phyloP scores from a whole-genome alignment of 2,888 invertebrate genomes.

The Plemyria rubiginata region DNA sequence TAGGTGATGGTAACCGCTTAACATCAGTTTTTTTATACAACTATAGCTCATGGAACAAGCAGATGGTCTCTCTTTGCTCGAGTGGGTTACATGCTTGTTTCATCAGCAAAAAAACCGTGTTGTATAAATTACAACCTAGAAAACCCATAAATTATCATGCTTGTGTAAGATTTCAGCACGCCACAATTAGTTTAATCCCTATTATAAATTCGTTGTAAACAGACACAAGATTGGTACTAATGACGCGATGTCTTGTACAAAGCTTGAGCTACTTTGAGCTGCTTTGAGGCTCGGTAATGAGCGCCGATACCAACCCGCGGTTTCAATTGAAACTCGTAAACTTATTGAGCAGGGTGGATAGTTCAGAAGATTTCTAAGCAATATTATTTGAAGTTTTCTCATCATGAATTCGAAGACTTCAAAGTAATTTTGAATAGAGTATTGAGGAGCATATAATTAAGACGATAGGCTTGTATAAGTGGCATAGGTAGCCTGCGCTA shows the following conservation, averaged over 20 bases:
- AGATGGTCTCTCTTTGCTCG: no score
- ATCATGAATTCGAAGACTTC: slow-evolving; percentile 43
- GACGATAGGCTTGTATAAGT: slow-evolving; percentile 5
- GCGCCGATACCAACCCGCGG: slow-evolving; percentile 46
- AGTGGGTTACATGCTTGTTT: no score
- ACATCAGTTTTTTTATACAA: no score
- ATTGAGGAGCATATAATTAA: slow-evolving; percentile 17
- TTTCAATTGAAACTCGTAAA: slow-evolving; percentile 52
- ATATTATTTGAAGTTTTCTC: slow-evolving; percentile 47
- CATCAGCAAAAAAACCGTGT: no score
- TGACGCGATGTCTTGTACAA: slow-evolving; percentile 39
- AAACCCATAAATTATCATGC: background rate
- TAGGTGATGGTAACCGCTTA: no score
- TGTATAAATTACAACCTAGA: no score
- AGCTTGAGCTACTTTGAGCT: slow-evolving; percentile 45
- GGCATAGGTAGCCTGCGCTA: background rate
- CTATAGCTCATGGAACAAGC: no score
- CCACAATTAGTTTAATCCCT: slow-evolving; percentile 7
- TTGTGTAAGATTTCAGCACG: background rate
- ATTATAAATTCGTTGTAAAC: slow-evolving; percentile 9
- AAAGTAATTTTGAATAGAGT: slow-evolving; percentile 43
- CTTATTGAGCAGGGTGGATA: slow-evolving; percentile 53
- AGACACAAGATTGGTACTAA: slow-evolving; percentile 27
- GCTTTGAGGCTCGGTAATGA: slow-evolving; percentile 46
- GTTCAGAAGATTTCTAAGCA: slow-evolving; percentile 48